These are phyloP conservation scores for Sipha flava DNA, from an alignment of 1,140 invertebrate genomes.

Conservation along the genomic window DNA sequence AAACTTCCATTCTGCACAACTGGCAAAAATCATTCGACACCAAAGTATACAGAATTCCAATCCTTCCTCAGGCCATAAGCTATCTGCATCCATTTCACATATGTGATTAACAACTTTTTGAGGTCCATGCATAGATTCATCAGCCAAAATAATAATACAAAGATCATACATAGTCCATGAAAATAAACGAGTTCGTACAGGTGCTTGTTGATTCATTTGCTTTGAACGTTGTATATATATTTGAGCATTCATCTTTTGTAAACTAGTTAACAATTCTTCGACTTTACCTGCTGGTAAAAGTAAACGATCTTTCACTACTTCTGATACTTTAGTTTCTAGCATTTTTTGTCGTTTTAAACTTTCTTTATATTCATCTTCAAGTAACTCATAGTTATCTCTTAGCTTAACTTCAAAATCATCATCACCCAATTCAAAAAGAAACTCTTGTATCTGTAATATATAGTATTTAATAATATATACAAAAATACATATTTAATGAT, in stretches of 20 bases:
- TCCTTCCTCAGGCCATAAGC: constrained; percentile 81
- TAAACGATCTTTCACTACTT: constrained; percentile 64
- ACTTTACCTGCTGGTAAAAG: constrained; percentile 77
- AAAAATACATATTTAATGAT: neutral
- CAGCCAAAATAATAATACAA: constrained; percentile 75
- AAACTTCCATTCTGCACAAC: constrained; percentile 75
- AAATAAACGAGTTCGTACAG: constrained; percentile 67
- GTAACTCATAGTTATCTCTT: constrained; percentile 87
- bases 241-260: constrained; percentile 82
- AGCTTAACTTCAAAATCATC: constrained; percentile 97
- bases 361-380: constrained; percentile 94
- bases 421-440: constrained; percentile 85
- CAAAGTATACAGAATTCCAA: constrained; percentile 87
- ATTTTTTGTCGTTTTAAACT: constrained; percentile 84
- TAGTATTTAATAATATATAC: neutral
- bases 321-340: constrained; percentile 77
- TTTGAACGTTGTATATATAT: constrained; percentile 90
- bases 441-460: constrained; percentile 59
- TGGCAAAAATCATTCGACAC: constrained; percentile 75
- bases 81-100: constrained; percentile 68
- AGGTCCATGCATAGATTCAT: constrained; percentile 74
- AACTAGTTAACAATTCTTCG: constrained; percentile 76
- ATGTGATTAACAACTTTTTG: constrained; percentile 67
- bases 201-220: constrained; percentile 62
- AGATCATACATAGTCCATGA: constrained; percentile 70